Percentiles rank a stretch among this genome's conserved stretches.
Conservation (phyloP, 2,888 invertebrate genomes). For the Cremastobaeus sp. region DNA sequence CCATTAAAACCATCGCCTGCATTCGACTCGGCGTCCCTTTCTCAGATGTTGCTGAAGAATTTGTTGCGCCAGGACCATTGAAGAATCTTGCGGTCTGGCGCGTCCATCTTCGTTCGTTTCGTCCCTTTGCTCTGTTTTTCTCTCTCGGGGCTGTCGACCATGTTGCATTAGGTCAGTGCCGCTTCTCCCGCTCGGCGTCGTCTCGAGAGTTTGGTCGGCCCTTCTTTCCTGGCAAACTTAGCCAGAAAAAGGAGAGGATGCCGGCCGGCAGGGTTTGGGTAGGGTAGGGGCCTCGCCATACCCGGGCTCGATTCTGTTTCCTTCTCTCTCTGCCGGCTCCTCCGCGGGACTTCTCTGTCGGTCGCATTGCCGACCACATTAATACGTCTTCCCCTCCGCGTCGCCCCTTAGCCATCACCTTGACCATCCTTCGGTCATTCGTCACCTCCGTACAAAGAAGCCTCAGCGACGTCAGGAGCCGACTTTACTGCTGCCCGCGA, state of each 20-base stretch:
- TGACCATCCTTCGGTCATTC: constrained; percentile 57
- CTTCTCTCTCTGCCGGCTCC: background rate
- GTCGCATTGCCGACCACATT: constrained; percentile 62
- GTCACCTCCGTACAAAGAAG: constrained; percentile 57
- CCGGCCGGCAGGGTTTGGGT: constrained; percentile 60
- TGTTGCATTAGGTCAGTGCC: constrained; percentile 76
- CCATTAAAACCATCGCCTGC: background rate
- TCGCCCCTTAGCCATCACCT: constrained; percentile 46
- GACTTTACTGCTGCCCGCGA: constrained; percentile 28
- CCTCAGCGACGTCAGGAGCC: constrained; percentile 46
- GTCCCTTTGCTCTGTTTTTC: constrained; percentile 58
- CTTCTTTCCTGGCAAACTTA: constrained; percentile 58
- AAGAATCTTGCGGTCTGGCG: constrained; percentile 54
- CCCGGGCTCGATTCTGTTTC: constrained; percentile 63
- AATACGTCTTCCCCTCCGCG: constrained; percentile 40
- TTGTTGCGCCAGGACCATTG: constrained; percentile 59
- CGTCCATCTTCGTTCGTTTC: constrained; percentile 56
- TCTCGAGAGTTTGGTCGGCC: constrained; percentile 54
- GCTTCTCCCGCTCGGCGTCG: constrained; percentile 55
- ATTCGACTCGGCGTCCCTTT: constrained; percentile 3
- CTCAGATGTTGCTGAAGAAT: constrained; percentile 38
- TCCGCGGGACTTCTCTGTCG: constrained; percentile 44
- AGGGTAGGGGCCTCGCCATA: constrained; percentile 60
- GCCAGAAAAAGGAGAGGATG: constrained; percentile 61
- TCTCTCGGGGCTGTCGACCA: constrained; percentile 64